Percentiles rank a stretch among this genome's conserved stretches.
Conservation (phyloP, 2,888 invertebrate genomes). For the Venusia cambrica region DNA sequence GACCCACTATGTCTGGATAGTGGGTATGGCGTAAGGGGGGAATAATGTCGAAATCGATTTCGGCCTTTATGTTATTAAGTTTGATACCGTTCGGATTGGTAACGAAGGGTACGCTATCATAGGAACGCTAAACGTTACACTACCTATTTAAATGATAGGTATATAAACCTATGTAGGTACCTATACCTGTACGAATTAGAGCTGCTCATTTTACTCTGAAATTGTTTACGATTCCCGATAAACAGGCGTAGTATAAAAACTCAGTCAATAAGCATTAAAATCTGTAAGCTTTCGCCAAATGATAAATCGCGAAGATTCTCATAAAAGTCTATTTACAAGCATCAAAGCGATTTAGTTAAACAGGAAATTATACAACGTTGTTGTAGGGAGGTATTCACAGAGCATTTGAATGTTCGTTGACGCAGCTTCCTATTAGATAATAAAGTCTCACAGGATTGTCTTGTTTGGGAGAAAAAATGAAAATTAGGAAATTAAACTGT, state of each 20-base stretch:
- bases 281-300: constrained; percentile 29
- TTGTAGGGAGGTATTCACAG: constrained; percentile 49
- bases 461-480: constrained; percentile 63
- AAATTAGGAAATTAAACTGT: constrained; percentile 77
- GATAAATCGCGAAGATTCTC: constrained; percentile 43
- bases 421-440: constrained; percentile 74
- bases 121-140: no score
- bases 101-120: no score
- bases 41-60: no score
- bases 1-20: no score
- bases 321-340: constrained; percentile 59
- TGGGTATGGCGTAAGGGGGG: no score
- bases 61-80: no score
- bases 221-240: not conserved
- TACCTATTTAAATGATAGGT: no score
- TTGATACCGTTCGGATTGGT: no score
- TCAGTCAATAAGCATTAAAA: constrained; percentile 17
- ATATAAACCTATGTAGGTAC: not conserved
- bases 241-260: constrained; percentile 8
- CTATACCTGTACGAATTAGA: no score
- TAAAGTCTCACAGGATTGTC: constrained; percentile 62
- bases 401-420: constrained; percentile 59
- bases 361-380: constrained; percentile 73
- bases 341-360: constrained; percentile 69
- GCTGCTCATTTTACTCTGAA: constrained; percentile 4